Evolutionary conservation across 1,140 invertebrate genomes (phyloP).

Genomic region (Bombus terrestris): DNA sequence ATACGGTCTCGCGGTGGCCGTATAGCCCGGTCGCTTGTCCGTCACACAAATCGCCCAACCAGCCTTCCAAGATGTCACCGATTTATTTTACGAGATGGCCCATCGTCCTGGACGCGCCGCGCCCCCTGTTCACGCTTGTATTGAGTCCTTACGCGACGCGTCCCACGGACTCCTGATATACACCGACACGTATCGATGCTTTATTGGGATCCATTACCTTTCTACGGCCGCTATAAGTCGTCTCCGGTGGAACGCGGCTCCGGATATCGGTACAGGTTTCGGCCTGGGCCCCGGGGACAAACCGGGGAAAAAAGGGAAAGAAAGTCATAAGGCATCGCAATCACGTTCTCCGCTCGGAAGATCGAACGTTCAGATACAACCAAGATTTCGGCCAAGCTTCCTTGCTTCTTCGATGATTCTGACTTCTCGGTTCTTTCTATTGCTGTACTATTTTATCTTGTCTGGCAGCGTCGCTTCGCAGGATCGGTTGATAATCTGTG

Average conservation of each 20-base stretch:
- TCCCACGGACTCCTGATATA: conserved; percentile 44
- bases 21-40: conserved; percentile 55
- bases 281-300: conserved; percentile 9
- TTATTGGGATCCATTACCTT: conserved; percentile 75
- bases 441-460: conserved; percentile 45
- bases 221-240: conserved; percentile 47
- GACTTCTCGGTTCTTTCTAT: neutral
- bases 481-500: neutral
- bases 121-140: conserved; percentile 47
- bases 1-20: conserved; percentile 54
- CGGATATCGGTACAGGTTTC: conserved; percentile 62
- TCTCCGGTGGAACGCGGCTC: conserved; percentile 26
- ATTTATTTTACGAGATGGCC: conserved; percentile 76
- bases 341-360: conserved; percentile 59
- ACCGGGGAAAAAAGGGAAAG: conserved; percentile 29
- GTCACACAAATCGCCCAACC: conserved; percentile 76
- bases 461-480: neutral
- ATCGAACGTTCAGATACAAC: conserved; percentile 62
- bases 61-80: conserved; percentile 76
- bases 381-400: conserved; percentile 55
- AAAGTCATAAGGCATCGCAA: conserved; percentile 65
- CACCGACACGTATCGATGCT: conserved; percentile 72
- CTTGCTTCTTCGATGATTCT: conserved; percentile 53
- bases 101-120: conserved; percentile 60
- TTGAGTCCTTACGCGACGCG: conserved; percentile 62